Evolutionary conservation across 1,140 invertebrate species (phyloP).

Genomic region (Monochamus saltuarius): DNA sequence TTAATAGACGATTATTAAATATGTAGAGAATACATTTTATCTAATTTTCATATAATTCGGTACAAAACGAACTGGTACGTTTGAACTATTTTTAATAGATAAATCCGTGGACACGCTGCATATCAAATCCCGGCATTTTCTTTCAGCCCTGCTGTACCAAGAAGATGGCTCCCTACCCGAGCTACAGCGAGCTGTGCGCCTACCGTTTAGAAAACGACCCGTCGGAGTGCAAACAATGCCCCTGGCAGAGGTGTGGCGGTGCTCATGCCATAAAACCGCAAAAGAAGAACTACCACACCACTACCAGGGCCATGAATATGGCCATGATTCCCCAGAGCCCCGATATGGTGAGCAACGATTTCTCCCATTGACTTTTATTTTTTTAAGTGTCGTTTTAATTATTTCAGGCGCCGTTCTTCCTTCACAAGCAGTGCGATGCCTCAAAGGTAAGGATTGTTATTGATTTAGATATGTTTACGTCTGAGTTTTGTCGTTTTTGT

Average conservation of each 20-base stretch:
- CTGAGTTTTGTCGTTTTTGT: too few relatives aligned
- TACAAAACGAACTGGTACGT: not conserved
- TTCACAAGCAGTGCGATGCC: too few relatives aligned
- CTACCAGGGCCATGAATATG: not conserved
- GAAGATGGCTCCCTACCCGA: conserved; percentile 29
- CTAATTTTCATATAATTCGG: not conserved
- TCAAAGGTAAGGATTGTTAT: too few relatives aligned
- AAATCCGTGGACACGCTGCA: not conserved
- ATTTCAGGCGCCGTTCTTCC: too few relatives aligned
- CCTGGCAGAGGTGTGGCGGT: conserved; percentile 29
- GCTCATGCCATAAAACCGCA: conserved; percentile 25
- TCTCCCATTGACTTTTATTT: too few relatives aligned
- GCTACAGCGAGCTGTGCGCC: conserved; percentile 31
- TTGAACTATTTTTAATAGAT: not conserved
- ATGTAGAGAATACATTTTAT: too few relatives aligned
- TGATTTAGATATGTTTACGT: too few relatives aligned
- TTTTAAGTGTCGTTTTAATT: too few relatives aligned
- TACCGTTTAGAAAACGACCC: conserved; percentile 29
- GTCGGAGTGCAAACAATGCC: conserved; percentile 30
- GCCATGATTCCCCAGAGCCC: too few relatives aligned
- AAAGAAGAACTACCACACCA: conserved; percentile 10
- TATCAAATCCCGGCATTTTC: not conserved
- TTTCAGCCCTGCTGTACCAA: conserved; percentile 29
- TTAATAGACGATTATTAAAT: too few relatives aligned
- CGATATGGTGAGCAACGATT: too few relatives aligned